Evolutionary conservation across 2,113 vertebrate genomes (phyloP), one percentile per base, ranked within the genome.

Genomic region (Promerops cafer): DNA sequence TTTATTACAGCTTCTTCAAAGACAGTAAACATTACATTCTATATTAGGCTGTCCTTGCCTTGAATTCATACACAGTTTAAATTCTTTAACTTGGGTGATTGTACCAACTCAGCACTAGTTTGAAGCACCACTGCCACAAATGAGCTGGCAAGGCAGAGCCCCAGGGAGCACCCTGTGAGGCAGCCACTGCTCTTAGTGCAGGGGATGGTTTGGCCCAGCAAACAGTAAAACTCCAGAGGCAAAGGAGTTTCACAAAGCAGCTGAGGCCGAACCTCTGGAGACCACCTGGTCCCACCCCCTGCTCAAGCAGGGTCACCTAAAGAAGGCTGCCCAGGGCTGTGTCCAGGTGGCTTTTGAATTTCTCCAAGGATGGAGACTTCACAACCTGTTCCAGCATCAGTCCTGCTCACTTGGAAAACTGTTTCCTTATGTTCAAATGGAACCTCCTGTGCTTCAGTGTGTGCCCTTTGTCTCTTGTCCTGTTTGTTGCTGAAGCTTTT

Each of bases 21-120:
- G 77, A 56, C 56, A 91, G 47, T 70, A 92, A 96, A 87, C 52
- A 74, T 45, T 64, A 81, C 39, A 84, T 77, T 80, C 91, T 94
- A 1, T 86, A 86, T 86, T 74, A 83, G 80, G 71, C 64, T 86
- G n/a, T 69, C 76, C 47, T 92, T 65, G 54, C 68, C 80, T 87
- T 77, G 50, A 83, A 77, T 87, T 87, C 31, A 27, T 30, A 63
- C 13, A 45, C 72, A 81, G 61, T 87, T 89, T 81, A 77, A 93
- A 70, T 81, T 71, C 66, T 86, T 68, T 39, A 81, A 40, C 57
- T 44, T 30, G 68, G 35, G 24, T 60, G 70, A 68, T 13, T 39
- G 77, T 45, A 75, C 56, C 71, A 83, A 33, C 45, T 83, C 66
- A 53, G 39, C 54, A 56, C 53, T 26, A 53, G 79, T 63, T 54